A percentile compares a stretch with the other conserved stretches of the same genome.
Evolutionary conservation across 2,113 vertebrate species (phyloP).

Genomic region (Callocephalon fimbriatum): DNA sequence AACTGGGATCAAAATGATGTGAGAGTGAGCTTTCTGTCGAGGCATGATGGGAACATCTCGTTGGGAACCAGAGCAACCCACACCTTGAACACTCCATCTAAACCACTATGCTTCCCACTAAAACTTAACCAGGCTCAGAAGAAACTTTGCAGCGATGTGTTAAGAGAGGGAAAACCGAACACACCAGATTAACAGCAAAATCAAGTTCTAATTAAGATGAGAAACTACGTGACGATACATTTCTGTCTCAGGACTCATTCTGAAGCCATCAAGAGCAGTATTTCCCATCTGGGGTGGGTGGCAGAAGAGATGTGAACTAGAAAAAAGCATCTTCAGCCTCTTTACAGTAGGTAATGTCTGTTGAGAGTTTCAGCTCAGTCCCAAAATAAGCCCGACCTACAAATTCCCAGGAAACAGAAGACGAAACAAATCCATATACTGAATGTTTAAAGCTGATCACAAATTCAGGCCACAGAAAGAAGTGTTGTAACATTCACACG

Average conservation of each 20-base stretch:
- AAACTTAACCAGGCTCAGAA: background rate
- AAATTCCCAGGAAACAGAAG: background rate
- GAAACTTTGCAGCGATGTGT: accelerated
- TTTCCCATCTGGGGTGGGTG: background rate
- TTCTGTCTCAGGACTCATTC: background rate
- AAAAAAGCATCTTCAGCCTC: background rate
- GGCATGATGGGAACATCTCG: background rate
- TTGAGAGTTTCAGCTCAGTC: background rate
- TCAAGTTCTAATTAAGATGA: background rate
- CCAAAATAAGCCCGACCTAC: background rate
- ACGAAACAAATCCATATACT: background rate
- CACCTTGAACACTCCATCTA: accelerated
- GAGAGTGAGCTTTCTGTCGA: background rate
- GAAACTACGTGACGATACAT: background rate
- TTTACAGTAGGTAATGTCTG: background rate
- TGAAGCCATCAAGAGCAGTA: background rate
- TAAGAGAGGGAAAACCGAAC: background rate
- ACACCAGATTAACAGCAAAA: background rate
- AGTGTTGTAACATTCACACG: accelerated
- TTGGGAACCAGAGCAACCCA: background rate
- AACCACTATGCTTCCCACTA: background rate
- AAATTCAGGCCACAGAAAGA: background rate
- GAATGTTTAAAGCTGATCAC: background rate
- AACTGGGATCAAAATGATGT: background rate
- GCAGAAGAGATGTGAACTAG: accelerated